phyloP scores from a whole-genome alignment of 2,797 vertebrate genomes.

The Vipera ursinii region DNA sequence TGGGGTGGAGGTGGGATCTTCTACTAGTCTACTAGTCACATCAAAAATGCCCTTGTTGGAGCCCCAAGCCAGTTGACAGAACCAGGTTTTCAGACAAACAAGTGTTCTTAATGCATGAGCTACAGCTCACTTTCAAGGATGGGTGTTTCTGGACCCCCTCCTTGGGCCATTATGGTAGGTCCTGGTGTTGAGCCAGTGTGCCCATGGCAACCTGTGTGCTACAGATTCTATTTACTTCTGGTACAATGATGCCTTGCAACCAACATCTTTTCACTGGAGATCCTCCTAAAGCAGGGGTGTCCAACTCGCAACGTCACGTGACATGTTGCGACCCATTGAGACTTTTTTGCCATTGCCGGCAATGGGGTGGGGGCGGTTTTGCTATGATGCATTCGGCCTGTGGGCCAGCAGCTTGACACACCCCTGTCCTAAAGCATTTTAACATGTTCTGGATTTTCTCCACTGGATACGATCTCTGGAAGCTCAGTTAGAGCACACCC shows the following conservation, averaged over 20 bases:
- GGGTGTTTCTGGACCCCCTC: not conserved
- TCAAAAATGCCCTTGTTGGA: not conserved
- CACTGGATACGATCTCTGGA: not conserved
- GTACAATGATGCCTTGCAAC: not conserved
- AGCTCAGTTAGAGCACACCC: not conserved
- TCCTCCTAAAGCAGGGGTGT: not conserved
- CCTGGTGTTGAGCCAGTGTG: not conserved
- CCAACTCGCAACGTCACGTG: too few relatives aligned
- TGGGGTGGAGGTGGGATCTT: not conserved
- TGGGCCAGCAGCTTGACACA: too few relatives aligned
- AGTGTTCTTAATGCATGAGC: not conserved
- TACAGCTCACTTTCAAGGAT: not conserved
- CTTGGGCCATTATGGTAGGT: not conserved
- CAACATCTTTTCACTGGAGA: not conserved
- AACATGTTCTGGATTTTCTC: not conserved
- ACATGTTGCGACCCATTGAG: too few relatives aligned
- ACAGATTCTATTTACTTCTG: not conserved
- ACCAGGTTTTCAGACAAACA: not conserved
- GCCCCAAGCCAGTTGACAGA: not conserved
- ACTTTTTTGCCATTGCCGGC: too few relatives aligned
- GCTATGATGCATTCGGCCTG: too few relatives aligned
- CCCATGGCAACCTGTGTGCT: not conserved
- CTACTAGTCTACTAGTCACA: not conserved
- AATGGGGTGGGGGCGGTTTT: too few relatives aligned
- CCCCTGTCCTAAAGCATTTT: too few relatives aligned